Percentiles rank a stretch among this genome's conserved stretches.
These are phyloP conservation scores for Plebejus anna DNA, from an alignment of 2,888 invertebrate species.

Conservation along the genomic window DNA sequence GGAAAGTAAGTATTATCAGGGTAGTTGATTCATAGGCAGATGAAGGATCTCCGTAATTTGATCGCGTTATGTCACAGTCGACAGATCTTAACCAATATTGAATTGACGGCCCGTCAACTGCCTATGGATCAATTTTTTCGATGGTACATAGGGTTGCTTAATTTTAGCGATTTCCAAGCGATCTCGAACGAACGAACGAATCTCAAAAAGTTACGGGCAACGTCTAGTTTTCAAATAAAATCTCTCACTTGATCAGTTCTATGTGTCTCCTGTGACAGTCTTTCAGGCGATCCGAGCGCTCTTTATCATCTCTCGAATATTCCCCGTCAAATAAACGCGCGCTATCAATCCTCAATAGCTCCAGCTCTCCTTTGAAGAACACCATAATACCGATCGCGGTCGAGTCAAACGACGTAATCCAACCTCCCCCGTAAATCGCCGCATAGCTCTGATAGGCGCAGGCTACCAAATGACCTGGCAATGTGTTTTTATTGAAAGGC, in stretches of 20 bases:
- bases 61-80: no score
- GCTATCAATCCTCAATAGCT: slow-evolving; percentile 56
- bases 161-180: no score
- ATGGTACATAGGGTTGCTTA: no score
- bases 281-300: slow-evolving; percentile 46
- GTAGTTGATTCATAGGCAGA: no score
- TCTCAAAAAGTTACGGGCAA: no score
- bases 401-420: slow-evolving; percentile 68
- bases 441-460: slow-evolving; percentile 59
- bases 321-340: slow-evolving; percentile 52
- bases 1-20: no score
- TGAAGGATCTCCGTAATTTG: no score
- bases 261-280: slow-evolving; percentile 58
- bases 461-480: slow-evolving; percentile 53
- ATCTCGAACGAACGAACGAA: no score
- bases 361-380: slow-evolving; percentile 61
- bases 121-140: no score
- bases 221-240: neutral
- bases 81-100: no score
- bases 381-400: slow-evolving; percentile 68
- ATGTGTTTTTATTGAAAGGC: slow-evolving; percentile 59
- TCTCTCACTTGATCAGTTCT: slow-evolving; percentile 59
- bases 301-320: slow-evolving; percentile 37
- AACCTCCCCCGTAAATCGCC: slow-evolving; percentile 63
- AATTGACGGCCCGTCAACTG: no score